phyloP scores from a whole-genome alignment of 2,113 vertebrate species.

The Scalopus aquaticus region DNA sequence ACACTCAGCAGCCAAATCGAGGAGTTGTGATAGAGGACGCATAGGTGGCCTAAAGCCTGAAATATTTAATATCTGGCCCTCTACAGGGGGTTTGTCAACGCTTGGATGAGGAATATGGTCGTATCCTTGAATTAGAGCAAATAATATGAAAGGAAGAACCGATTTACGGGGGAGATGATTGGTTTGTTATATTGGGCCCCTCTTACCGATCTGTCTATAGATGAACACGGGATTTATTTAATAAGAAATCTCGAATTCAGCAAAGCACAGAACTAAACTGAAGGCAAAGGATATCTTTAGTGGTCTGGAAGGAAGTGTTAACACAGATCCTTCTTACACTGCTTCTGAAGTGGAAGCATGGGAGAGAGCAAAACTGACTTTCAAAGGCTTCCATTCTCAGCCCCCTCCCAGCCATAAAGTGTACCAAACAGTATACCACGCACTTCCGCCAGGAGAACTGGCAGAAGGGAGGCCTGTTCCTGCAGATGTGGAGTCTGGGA shows the following conservation, averaged over 20 bases:
- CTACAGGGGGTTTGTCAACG: not conserved
- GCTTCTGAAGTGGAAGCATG: not conserved
- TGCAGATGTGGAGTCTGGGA: not conserved
- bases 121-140: not conserved
- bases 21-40: not conserved
- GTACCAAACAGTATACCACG: too few relatives aligned
- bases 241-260: constrained; percentile 15
- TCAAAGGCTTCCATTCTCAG: not conserved
- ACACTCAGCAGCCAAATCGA: not conserved
- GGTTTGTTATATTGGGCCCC: not conserved
- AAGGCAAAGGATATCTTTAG: not conserved
- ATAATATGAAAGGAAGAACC: not conserved
- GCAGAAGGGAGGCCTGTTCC: not conserved
- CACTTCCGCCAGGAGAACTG: not conserved
- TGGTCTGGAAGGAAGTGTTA: not conserved
- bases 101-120: not conserved
- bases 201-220: not conserved
- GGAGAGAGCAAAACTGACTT: not conserved
- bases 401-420: not conserved
- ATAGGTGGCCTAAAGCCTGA: not conserved
- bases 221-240: not conserved
- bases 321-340: not conserved
- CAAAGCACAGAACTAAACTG: constrained; percentile 10
- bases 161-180: not conserved
- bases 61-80: not conserved